Evolutionary conservation across 2,113 vertebrate genomes (phyloP).

Genomic region (Aptenodytes forsteri): DNA sequence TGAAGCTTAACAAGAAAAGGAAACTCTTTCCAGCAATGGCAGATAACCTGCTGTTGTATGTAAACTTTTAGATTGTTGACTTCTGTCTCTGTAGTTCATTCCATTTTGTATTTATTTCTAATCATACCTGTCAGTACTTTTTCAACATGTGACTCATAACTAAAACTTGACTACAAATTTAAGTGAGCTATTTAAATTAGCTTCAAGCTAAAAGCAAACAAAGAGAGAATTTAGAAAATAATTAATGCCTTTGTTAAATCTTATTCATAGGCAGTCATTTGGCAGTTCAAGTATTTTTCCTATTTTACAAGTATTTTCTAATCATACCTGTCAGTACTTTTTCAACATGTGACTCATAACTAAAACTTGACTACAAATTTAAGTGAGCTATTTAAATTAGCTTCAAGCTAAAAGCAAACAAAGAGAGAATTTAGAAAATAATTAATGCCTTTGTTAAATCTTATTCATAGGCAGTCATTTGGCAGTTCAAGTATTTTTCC

Average conservation of each 20-base stretch:
- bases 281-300: background rate
- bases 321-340: too few species aligned
- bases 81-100: background rate
- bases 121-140: background rate
- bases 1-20: slow-evolving; percentile 13
- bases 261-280: background rate
- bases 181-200: background rate
- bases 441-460: background rate
- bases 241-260: background rate
- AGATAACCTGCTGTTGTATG: slow-evolving; percentile 4
- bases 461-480: background rate
- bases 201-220: background rate
- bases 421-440: background rate
- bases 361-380: too few species aligned
- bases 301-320: background rate
- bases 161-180: background rate
- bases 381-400: background rate
- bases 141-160: background rate
- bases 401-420: background rate
- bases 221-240: background rate
- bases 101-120: background rate
- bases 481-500: background rate
- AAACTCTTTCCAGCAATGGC: background rate
- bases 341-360: too few species aligned
- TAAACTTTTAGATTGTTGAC: background rate